These are phyloP conservation scores for Eulemur mongoz DNA, from an alignment of 2,797 vertebrate genomes.

Conservation along the genomic window DNA sequence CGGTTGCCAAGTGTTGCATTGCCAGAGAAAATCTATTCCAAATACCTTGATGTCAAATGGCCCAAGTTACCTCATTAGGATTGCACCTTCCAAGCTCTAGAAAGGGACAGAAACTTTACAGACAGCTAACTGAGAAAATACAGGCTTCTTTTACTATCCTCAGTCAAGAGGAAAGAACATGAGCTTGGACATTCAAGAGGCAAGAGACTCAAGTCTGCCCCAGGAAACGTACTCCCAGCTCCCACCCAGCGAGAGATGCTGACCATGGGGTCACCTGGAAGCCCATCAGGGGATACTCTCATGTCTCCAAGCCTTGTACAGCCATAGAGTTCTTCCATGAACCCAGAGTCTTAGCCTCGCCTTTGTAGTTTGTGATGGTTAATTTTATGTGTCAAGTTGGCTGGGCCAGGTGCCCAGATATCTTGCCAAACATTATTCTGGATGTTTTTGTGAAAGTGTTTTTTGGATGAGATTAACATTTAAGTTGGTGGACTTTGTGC, in stretches of 20 bases:
- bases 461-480: neutral
- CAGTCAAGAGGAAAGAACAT: neutral
- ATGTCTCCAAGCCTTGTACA: neutral
- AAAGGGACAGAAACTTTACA: neutral
- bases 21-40: neutral
- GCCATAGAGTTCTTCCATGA: neutral
- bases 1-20: conserved; percentile 40
- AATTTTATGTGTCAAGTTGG: neutral
- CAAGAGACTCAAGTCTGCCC: neutral
- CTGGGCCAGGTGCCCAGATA: neutral
- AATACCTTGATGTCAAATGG: neutral
- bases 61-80: neutral
- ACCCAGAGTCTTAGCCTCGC: neutral
- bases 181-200: neutral
- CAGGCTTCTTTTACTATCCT: conserved; percentile 10
- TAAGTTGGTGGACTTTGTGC: neutral
- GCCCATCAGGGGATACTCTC: neutral
- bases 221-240: neutral
- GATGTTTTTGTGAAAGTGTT: neutral
- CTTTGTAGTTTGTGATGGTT: neutral
- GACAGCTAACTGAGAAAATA: neutral
- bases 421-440: neutral
- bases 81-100: neutral
- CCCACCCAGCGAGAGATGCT: neutral
- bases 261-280: neutral